Evolutionary conservation across 2,888 invertebrate species (phyloP), one percentile per base, ranked within the genome.

Genomic region (Brachyptera putata): DNA sequence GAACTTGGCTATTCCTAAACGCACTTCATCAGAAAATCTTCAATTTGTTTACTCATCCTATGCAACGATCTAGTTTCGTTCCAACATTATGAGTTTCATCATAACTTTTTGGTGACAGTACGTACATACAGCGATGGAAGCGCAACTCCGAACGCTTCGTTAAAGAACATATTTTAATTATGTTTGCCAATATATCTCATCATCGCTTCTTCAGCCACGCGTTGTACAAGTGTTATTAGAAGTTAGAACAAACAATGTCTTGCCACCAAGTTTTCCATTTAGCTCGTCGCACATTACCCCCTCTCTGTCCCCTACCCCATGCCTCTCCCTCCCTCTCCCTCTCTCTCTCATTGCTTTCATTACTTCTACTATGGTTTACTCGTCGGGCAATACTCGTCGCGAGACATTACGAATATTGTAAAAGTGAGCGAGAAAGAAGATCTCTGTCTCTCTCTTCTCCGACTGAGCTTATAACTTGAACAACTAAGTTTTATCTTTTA

Each of bases 401-500:
- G 24, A 46, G 24, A 46, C 46, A 46, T 46, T 46, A 46, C 21
- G 46, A 46, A 46, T 22, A 46, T 46, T 46, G 46, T 46, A 46
- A 46, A 46, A 46, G 46, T 46, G 46, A 46, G 46, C n/a, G 46
- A 46, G 46, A 46, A 3, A 46, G 46, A 46, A 41, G 11, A 41
- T 7, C n/a, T 16, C n/a, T n/a, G n/a, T n/a, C n/a, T n/a, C n/a
- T n/a, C n/a, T n/a, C n/a, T n/a, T 41, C 16, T 41, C 16, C 24
- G 46, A 30, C 46, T 7, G 21, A 46, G 46, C 46, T 46, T 46
- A 30, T 30, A 46, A 46, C 46, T 46, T 21, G 46, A 21, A 46
- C n/a, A 46, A 46, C 46, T 46, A 46, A 46, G 22, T 46, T 46
- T 46, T 46, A 46, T 46, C 22, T 46, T 46, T 46, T 46, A 46